These are phyloP conservation scores for Eustalomyia histrio DNA, from an alignment of 2,888 invertebrate genomes.

Conservation along the genomic window DNA sequence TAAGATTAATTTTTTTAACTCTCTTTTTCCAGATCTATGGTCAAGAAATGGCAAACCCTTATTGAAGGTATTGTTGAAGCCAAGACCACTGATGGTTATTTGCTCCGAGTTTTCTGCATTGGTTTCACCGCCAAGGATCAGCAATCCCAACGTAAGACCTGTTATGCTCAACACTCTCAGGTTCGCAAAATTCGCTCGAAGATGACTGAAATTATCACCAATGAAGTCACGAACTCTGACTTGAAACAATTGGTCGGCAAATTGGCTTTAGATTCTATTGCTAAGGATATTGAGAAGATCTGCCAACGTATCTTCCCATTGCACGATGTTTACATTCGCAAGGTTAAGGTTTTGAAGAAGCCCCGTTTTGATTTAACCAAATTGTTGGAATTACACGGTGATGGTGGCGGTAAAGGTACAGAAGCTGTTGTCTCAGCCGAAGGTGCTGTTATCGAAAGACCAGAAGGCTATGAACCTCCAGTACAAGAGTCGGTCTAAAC, in stretches of 20 bases:
- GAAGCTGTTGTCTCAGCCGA: constrained; percentile 86
- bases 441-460: constrained; percentile 91
- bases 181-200: constrained; percentile 95
- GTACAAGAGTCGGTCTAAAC: constrained; percentile 96
- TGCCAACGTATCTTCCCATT: constrained; percentile 98
- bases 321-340: constrained; percentile 98
- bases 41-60: constrained; percentile 99
- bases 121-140: constrained; percentile 99
- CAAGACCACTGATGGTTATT: constrained; percentile 98
- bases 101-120: constrained; percentile 98
- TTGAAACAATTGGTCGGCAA: constrained; percentile 98
- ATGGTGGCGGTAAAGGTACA: constrained; percentile 86
- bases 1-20: too few relatives aligned
- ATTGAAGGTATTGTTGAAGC: constrained; percentile 99
- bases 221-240: too few relatives aligned
- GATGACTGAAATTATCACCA: too few relatives aligned
- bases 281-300: constrained; percentile 98
- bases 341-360: constrained; percentile 99
- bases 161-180: constrained; percentile 99
- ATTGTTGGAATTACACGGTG: constrained; percentile 96
- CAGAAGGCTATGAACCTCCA: constrained; percentile 99
- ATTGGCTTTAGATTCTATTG: constrained; percentile 98
- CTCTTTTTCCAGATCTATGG: too few relatives aligned
- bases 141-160: constrained; percentile 96
- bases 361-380: constrained; percentile 98